Evolutionary conservation across 2,888 invertebrate species (phyloP), one percentile per base, ranked within the genome.

Genomic region (Bruchidius siliquastri): DNA sequence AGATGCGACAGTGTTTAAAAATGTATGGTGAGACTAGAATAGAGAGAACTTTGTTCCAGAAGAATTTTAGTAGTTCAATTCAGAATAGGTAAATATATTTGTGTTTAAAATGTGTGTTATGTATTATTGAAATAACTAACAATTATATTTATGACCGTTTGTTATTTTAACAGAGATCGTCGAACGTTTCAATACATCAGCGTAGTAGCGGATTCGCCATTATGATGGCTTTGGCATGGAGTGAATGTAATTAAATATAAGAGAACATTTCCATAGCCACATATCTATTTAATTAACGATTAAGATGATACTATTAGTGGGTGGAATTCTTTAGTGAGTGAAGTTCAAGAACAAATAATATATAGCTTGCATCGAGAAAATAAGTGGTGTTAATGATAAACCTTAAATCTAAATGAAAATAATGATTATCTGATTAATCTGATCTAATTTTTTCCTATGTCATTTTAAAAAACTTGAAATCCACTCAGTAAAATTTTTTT

Each of bases 21-120:
- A 49, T 49, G 49, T 18, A 13, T 49, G 49, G 49, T 49, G 10
- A 74, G 76, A 76, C 76, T 76, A 76, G 76, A 76, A 76, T 74
- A 74, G 68, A 49, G 70, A 67, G 71, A 22, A 72, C 72, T 71
- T 68, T 74, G n/a, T 67, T 72, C 70, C 13, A 67, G 72, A 72
- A 21, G 66, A 66, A 32, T 72, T 72, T 74, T n/a, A 26, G 21
- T 21, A 68, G 26, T 69, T 66, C n/a, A 68, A 21, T 72, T 72
- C 70, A n/a, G 68, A 72, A 68, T 67, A 73, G 21, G 30, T 73
- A 70, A 75, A 75, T 75, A 73, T 74, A 75, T 75, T 73, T 74
- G 75, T 74, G 75, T 75, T 71, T 30, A 67, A 67, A 66, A 20
- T 49, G 71, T 71, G 22, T 21, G 26, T 73, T 74, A 32, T 74